These are phyloP conservation scores for Fopius arisanus DNA, from an alignment of 1,140 invertebrate genomes.

Conservation along the genomic window DNA sequence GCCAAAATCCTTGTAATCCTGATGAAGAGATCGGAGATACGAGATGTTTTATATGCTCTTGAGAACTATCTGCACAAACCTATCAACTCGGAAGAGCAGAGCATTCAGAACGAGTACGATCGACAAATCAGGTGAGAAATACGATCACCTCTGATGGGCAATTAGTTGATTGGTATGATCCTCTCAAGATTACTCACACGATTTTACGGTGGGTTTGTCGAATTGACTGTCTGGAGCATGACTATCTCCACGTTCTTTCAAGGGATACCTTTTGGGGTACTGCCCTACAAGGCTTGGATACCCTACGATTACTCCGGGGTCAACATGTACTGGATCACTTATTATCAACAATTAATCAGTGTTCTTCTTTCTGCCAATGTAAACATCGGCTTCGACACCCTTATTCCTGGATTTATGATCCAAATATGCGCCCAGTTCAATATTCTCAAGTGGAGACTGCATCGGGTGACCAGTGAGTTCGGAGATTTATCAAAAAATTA, in stretches of 20 bases:
- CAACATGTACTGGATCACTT: background rate
- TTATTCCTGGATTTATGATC: background rate
- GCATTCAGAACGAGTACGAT: background rate
- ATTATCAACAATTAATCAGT: background rate
- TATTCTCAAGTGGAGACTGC: background rate
- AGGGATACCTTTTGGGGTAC: background rate
- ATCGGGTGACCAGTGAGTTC: too few relatives aligned
- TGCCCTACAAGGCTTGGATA: slow-evolving; percentile 14
- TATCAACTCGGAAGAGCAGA: background rate
- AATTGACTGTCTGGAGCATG: background rate
- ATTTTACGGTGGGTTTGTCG: background rate
- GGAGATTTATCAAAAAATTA: background rate
- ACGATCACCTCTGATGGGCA: background rate
- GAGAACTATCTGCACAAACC: background rate
- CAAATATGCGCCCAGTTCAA: background rate
- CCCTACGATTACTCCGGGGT: background rate
- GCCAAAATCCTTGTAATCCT: background rate
- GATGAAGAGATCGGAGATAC: background rate
- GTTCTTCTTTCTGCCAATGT: background rate
- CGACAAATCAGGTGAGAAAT: background rate
- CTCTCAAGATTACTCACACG: background rate
- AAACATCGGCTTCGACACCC: background rate
- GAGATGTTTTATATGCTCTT: background rate
- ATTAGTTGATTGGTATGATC: background rate
- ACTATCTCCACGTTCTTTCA: background rate